Conservation (phyloP, 2,113 vertebrate genomes). For the Hoplias malabaricus region DNA sequence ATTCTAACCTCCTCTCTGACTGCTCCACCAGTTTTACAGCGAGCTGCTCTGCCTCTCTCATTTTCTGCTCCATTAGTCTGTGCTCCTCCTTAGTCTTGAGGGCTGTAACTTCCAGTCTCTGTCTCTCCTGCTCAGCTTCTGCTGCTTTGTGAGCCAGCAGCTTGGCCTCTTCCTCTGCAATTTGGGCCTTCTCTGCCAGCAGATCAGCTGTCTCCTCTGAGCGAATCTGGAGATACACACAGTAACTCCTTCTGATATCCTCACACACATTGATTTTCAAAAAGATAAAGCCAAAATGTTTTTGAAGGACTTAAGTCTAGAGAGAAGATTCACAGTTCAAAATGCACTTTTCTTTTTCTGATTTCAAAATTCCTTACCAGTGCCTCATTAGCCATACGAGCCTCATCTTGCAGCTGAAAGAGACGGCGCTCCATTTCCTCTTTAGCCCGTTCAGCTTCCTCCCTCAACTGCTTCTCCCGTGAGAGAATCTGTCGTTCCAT, state of each 20-base stretch:
- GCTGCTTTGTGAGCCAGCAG: constrained; percentile 90
- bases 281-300: neutral
- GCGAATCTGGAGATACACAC: constrained; percentile 70
- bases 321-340: neutral
- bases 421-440: constrained; percentile 86
- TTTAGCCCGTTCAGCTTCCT: constrained; percentile 87
- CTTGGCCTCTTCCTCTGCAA: constrained; percentile 90
- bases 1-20: constrained; percentile 82
- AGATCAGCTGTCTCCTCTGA: constrained; percentile 90
- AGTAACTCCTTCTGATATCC: neutral
- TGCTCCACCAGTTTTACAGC: constrained; percentile 90
- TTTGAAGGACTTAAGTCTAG: neutral
- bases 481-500: constrained; percentile 88
- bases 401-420: constrained; percentile 89
- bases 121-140: constrained; percentile 87
- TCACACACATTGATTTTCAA: neutral
- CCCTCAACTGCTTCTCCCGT: constrained; percentile 89
- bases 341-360: neutral
- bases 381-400: constrained; percentile 85
- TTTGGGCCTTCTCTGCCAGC: constrained; percentile 91
- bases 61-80: constrained; percentile 91
- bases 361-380: constrained; percentile 72
- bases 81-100: constrained; percentile 91
- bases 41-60: constrained; percentile 89
- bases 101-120: constrained; percentile 85